phyloP scores from a whole-genome alignment of 2,113 vertebrate genomes.

The Donacobius atricapilla region DNA sequence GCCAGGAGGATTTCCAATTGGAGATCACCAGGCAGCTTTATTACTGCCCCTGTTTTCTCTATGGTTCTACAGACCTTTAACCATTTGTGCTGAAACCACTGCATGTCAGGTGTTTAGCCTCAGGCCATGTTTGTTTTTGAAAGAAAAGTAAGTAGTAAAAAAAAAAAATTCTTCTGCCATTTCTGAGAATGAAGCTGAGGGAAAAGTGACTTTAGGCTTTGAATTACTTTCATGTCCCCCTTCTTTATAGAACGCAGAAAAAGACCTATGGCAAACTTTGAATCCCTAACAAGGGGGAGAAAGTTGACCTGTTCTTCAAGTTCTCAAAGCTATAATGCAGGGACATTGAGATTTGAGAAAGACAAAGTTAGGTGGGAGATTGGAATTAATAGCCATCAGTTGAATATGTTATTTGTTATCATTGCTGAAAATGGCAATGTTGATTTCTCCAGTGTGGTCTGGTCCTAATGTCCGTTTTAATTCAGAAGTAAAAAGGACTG shows the following conservation, averaged over 20 bases:
- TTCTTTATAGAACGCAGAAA: neutral
- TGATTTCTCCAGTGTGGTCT: neutral
- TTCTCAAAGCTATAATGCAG: neutral
- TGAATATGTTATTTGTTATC: neutral
- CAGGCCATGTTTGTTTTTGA: neutral
- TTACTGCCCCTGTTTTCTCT: neutral
- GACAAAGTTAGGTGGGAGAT: accelerated
- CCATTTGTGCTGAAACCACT: neutral
- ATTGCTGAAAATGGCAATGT: neutral
- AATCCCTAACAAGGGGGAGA: neutral
- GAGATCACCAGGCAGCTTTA: neutral
- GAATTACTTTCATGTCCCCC: neutral
- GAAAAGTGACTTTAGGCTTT: neutral
- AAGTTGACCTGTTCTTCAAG: neutral
- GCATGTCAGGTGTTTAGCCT: slow-evolving; percentile 7
- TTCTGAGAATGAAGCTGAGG: neutral
- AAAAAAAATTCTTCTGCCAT: neutral
- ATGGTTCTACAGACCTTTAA: neutral
- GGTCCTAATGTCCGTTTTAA: neutral
- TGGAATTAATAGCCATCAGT: neutral
- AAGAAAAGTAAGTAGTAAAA: neutral
- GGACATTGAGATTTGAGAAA: neutral
- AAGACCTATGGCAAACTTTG: neutral
- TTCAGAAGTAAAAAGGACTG: neutral
- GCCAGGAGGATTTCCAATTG: neutral